Evolutionary conservation across 1,140 invertebrate species (phyloP).

Genomic region (Megalonaias nervosa): DNA sequence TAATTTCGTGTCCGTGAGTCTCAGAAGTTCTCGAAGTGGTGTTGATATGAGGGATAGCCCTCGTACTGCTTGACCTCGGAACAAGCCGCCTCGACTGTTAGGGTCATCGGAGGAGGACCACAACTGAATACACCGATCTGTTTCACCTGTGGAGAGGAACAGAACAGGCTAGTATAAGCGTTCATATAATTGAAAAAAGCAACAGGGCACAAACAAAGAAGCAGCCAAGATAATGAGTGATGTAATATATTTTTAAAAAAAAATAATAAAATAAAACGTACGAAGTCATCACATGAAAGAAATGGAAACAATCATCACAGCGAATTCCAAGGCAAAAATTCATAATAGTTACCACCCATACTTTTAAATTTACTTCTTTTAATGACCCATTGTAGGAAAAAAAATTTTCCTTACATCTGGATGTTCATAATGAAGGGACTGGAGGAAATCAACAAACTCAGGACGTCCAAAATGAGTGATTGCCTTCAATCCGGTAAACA

Average conservation of each 20-base stretch:
- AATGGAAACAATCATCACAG: too few species aligned
- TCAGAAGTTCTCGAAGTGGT: slow-evolving; percentile 95
- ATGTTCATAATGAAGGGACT: slow-evolving; percentile 97
- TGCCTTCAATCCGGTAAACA: slow-evolving; percentile 97
- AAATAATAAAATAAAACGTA: too few species aligned
- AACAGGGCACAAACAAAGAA: too few species aligned
- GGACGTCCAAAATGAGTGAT: slow-evolving; percentile 97
- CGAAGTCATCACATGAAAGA: too few species aligned
- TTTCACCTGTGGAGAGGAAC: slow-evolving; percentile 80
- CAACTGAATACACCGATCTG: slow-evolving; percentile 98
- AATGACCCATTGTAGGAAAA: too few species aligned
- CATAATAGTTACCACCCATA: too few species aligned
- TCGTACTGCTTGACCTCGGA: slow-evolving; percentile 90
- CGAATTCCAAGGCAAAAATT: too few species aligned
- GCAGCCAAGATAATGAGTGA: too few species aligned
- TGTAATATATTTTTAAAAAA: too few species aligned
- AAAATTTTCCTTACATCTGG: slow-evolving; percentile 81
- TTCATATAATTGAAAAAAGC: too few species aligned
- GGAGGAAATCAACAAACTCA: slow-evolving; percentile 97
- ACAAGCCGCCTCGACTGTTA: slow-evolving; percentile 94
- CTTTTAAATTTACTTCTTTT: too few species aligned
- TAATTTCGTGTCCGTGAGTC: not conserved
- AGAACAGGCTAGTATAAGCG: too few species aligned
- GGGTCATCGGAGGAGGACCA: slow-evolving; percentile 93
- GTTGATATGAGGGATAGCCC: slow-evolving; percentile 91